phyloP scores from a whole-genome alignment of 2,888 invertebrate genomes.

The Agriopis aurantiaria region DNA sequence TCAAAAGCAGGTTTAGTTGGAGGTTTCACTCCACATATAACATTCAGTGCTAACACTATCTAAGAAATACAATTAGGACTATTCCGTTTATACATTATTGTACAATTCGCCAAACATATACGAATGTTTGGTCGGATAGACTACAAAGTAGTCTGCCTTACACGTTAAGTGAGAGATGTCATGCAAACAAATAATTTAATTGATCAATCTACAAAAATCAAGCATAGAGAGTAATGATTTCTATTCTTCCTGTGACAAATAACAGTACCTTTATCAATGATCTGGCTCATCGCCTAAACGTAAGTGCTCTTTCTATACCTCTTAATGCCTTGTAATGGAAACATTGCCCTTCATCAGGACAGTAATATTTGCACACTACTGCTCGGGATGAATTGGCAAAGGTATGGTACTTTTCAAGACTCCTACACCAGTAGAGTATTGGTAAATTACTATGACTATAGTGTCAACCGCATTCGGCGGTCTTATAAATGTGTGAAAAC shows the following conservation, averaged over 20 bases:
- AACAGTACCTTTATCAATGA: too few species aligned
- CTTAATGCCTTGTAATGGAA: background rate
- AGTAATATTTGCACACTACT: too few species aligned
- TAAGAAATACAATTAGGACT: conserved; percentile 40
- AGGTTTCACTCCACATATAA: conserved; percentile 56
- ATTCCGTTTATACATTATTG: conserved; percentile 32
- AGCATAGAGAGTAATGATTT: conserved; percentile 12
- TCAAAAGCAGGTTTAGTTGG: conserved; percentile 62
- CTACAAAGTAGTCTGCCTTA: background rate
- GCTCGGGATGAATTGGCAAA: too few species aligned
- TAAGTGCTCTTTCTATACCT: too few species aligned
- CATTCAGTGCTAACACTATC: conserved; percentile 55
- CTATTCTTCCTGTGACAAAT: background rate
- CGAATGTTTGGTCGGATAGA: background rate
- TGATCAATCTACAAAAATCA: background rate
- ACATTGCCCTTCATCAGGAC: too few species aligned
- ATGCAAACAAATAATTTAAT: background rate
- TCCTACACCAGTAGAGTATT: too few species aligned
- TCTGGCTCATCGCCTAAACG: too few species aligned
- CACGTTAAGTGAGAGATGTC: background rate
- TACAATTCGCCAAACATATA: conserved; percentile 29
- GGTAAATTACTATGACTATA: too few species aligned
- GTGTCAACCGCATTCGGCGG: too few species aligned
- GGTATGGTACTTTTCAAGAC: too few species aligned
- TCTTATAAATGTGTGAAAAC: too few species aligned